These are phyloP conservation scores for Luehdorfia chinensis DNA, from an alignment of 1,140 invertebrate genomes.

Conservation along the genomic window DNA sequence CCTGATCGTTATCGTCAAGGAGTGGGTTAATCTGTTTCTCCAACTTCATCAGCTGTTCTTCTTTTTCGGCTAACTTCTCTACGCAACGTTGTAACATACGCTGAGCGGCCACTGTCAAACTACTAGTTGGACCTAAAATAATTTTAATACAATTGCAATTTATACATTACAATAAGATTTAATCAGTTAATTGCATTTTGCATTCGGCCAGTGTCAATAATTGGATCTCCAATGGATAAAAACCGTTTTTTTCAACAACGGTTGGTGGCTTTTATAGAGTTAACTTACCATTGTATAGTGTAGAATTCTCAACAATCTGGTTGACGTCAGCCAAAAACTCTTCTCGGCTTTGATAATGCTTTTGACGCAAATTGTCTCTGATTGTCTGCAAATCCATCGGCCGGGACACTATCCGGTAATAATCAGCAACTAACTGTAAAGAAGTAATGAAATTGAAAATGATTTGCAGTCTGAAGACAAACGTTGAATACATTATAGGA, in stretches of 20 bases:
- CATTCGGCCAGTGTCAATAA: no score
- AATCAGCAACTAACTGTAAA: conserved; percentile 90
- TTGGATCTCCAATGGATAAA: no score
- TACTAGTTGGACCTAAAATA: conserved; percentile 83
- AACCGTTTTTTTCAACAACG: not conserved
- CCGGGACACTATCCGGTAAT: conserved; percentile 92
- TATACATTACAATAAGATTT: no score
- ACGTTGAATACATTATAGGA: not conserved
- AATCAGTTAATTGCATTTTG: no score
- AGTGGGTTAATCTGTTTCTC: conserved; percentile 99
- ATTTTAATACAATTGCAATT: no score
- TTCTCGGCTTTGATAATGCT: conserved; percentile 95
- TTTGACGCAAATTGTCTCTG: conserved; percentile 92
- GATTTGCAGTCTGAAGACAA: not conserved
- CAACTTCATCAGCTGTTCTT: conserved; percentile 95
- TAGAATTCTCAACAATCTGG: conserved; percentile 97
- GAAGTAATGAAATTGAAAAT: conserved; percentile 12
- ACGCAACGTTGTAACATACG: conserved; percentile 93
- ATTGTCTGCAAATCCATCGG: conserved; percentile 99
- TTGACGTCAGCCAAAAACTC: conserved; percentile 97
- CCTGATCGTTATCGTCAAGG: conserved; percentile 97
- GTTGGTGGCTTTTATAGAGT: no score
- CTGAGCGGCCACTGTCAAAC: conserved; percentile 91
- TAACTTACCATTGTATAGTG: conserved; percentile 92
- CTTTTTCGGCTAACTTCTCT: conserved; percentile 91